Evolutionary conservation across 1,140 invertebrate species (phyloP), one percentile per base, ranked within the genome.

Genomic region (Euura lappo): DNA sequence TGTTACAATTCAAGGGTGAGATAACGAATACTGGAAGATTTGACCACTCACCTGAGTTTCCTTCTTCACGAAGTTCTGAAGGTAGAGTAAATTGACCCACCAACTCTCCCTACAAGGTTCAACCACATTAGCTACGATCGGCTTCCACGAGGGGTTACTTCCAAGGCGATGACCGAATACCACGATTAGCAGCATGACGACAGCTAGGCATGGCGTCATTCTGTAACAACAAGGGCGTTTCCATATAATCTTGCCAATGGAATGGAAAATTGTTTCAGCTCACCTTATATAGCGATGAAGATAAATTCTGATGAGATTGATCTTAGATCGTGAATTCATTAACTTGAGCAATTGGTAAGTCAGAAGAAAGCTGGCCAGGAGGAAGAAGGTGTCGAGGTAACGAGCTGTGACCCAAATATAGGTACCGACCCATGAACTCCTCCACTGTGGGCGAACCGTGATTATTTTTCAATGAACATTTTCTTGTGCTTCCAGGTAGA

Each of bases 41-140:
- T 28, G 28, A 71, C 45, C 10, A 73, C 76, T 80, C 77, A 86
- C 83, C 51, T 81, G 72, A 70, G 83, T 71, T 45, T 86, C 77
- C 2, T 78, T 75, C 47, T 87, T 76, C 43, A 88, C 76, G 45
- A 91, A 87, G 77, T 92, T 93, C 76, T 92, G 91, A 11, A 92
- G 77, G 76, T 91, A 91, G 0, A 92, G 79, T 2, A 92, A 71
- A 76, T 90, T 89, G 3, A 82, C 75, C 91, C 91, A 92, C 91
- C 91, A 91, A 72, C 88, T 86, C 3, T 83, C 69, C 64, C 80
- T 72, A 77, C 91, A 92, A 65, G 75, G 74, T 10, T 78, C 7
- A 8, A 51, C n/a, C 7, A 7, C 47, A 8, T 7, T 51, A 51
- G 7, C n/a, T 2, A 51, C 7, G 7, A 51, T 8, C 7, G 78